Percentiles rank a stretch among this genome's conserved stretches.
Evolutionary conservation across 2,888 invertebrate genomes (phyloP).

Genomic region (Cordilura impudica): DNA sequence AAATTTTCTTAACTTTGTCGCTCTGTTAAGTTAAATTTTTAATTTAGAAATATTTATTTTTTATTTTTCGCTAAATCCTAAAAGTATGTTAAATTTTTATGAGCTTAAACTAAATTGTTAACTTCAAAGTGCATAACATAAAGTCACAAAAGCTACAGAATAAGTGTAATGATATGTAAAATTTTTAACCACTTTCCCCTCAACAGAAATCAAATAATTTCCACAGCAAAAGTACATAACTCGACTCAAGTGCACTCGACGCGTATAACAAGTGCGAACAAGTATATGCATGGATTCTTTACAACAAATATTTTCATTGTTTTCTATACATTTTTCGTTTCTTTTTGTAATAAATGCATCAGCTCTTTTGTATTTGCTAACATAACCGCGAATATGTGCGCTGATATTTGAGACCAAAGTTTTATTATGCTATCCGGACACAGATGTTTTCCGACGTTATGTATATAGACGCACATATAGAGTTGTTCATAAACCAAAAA

Average conservation of each 20-base stretch:
- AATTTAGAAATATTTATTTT: no score
- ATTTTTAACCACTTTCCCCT: no score
- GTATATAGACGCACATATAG: background rate
- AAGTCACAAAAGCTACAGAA: no score
- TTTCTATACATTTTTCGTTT: background rate
- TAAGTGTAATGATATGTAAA: no score
- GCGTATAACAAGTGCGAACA: slow-evolving; percentile 42
- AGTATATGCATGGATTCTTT: slow-evolving; percentile 23
- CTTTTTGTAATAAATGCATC: slow-evolving; percentile 19
- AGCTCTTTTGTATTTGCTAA: slow-evolving; percentile 1
- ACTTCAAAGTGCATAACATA: no score
- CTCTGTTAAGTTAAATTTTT: no score
- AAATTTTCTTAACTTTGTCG: no score
- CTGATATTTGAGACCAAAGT: background rate
- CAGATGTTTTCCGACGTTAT: slow-evolving; percentile 8
- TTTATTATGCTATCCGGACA: background rate
- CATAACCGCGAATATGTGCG: background rate
- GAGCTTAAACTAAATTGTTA: no score
- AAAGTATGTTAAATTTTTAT: no score
- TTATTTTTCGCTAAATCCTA: no score
- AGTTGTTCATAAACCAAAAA: background rate
- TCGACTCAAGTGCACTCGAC: slow-evolving; percentile 45
- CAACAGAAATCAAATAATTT: slow-evolving; percentile 44
- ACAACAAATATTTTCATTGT: background rate
- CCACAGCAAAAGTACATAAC: slow-evolving; percentile 44